Evolutionary conservation across 2,113 vertebrate genomes (phyloP), one percentile per base, ranked within the genome.

Genomic region (Choloepus hoffmanni): DNA sequence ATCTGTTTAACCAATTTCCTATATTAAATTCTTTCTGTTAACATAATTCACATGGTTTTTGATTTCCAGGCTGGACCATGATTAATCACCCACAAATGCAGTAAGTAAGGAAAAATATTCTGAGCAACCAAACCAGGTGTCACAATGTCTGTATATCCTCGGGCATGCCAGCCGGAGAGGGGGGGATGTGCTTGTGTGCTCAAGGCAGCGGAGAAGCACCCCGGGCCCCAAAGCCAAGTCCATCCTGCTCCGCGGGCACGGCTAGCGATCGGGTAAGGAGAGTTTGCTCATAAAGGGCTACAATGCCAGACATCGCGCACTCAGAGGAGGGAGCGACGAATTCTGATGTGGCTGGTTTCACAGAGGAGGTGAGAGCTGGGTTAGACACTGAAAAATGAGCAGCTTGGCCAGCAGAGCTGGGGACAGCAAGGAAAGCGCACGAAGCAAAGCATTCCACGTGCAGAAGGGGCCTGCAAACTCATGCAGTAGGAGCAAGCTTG

Each of bases 121-220:
- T 14, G 15, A 70, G 55, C 19, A 28, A 23, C 4, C 2, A 7
- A 55, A 28, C 8, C 43, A 33, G 33, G 3, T 26, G 14, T 33
- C 24, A 1, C 23, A 40, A 18, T 8, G 36, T 3, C 60, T 19
- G n/a, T 0, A 2, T 1, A 3, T 4, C 48, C 48, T 18, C 9
- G 15, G 48, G 68, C 0, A 5, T 24, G 3, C 4, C 10, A 19
- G 33, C 36, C 33, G 33, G 1, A 1, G 3, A 18, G 53, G 2
- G 4, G 15, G 1, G 0, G 1, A 5, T 1, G 45, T 13, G 19
- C 50, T 45, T 21, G 26, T 18, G 1, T 0, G 6, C 8, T 26
- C 0, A 2, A 7, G 33, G 53, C 10, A 0, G 3, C 0, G 0
- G 18, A 24, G 6, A 9, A 45, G 48, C 0, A 1, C 1, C 0